Conservation (phyloP, 1,140 invertebrate species). For the Drosophila sucinea region DNA sequence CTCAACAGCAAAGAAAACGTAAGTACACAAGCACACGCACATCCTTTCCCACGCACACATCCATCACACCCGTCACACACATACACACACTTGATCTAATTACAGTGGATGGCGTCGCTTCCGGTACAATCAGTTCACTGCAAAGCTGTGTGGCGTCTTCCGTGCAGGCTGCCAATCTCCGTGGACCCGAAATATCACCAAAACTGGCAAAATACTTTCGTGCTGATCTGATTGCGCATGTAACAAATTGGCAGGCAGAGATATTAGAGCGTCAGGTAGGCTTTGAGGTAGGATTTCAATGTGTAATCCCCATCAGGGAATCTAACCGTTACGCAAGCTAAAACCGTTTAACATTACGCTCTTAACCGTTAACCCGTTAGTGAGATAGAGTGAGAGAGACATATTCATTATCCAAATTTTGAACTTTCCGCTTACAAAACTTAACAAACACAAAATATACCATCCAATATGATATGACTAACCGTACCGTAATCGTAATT, state of each 20-base stretch:
- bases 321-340: not conserved
- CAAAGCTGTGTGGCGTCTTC: conserved; percentile 79
- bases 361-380: not conserved
- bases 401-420: no score
- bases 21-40: conserved; percentile 21
- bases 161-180: conserved; percentile 71
- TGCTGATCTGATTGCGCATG: conserved; percentile 94
- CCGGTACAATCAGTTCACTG: conserved; percentile 74
- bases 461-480: no score
- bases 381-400: no score
- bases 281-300: conserved; percentile 36
- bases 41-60: not conserved
- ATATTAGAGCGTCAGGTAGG: conserved; percentile 95
- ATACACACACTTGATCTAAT: conserved; percentile 9
- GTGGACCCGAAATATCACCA: conserved; percentile 90
- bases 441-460: no score
- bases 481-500: no score
- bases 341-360: no score
- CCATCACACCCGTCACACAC: not conserved
- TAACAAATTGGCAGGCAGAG: conserved; percentile 95
- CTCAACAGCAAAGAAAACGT: conserved; percentile 84
- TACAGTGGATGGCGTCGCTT: conserved; percentile 72
- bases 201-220: conserved; percentile 96
- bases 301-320: conserved; percentile 1
- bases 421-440: not conserved